These are phyloP conservation scores for Zeus faber DNA, from an alignment of 2,113 vertebrate genomes.

Conservation along the genomic window DNA sequence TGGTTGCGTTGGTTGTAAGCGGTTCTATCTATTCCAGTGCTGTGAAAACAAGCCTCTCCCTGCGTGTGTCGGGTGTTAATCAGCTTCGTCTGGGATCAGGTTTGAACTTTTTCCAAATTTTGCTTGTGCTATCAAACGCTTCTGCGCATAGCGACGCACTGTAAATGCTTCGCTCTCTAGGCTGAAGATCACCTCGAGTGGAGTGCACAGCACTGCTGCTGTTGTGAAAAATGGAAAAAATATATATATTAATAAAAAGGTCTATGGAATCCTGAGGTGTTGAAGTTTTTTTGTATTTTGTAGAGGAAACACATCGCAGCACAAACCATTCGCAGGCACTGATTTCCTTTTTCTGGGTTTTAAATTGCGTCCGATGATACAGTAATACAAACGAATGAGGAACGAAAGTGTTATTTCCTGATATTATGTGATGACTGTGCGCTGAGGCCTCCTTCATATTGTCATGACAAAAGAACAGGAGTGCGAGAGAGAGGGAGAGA, in stretches of 20 bases:
- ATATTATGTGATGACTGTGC: conserved; percentile 1
- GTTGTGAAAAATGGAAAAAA: conserved; percentile 44
- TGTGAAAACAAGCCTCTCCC: conserved; percentile 26
- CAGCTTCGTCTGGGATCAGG: conserved; percentile 35
- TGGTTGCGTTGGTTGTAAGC: background rate
- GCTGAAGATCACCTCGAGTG: conserved; percentile 21
- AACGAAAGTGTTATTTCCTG: background rate
- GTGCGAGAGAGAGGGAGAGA: no score
- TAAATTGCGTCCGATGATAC: no score
- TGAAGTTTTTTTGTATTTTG: conserved; percentile 11
- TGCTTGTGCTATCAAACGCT: conserved; percentile 61
- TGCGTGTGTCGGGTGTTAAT: conserved; percentile 37
- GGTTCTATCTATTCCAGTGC: conserved; percentile 17
- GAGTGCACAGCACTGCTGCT: conserved; percentile 52
- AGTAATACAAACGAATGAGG: conserved; percentile 4
- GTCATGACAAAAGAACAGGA: background rate
- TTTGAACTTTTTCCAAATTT: conserved; percentile 41
- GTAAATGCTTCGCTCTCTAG: conserved; percentile 46
- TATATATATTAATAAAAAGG: conserved; percentile 47
- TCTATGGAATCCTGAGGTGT: conserved; percentile 35
- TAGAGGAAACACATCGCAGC: no score
- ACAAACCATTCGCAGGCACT: no score
- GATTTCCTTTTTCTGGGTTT: no score
- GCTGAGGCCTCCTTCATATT: background rate
- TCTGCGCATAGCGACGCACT: conserved; percentile 55